Evolutionary conservation across 2,113 vertebrate species (phyloP).

Genomic region (Neodon shergylaensis): DNA sequence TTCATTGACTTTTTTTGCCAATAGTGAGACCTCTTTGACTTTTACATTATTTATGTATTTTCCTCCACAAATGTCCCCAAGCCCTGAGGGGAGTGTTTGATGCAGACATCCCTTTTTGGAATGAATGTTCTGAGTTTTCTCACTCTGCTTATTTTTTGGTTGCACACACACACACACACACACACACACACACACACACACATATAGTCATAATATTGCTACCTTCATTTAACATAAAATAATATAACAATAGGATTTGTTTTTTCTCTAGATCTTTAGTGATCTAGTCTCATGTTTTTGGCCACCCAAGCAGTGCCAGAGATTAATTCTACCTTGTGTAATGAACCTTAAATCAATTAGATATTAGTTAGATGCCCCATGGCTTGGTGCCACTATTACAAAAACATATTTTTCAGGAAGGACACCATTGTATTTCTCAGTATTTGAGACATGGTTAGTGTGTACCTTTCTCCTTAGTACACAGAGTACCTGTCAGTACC

Average conservation of each 20-base stretch:
- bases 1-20: too few species aligned
- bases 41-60: neutral
- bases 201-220: too few species aligned
- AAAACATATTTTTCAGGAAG: too few species aligned
- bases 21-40: neutral
- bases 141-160: neutral
- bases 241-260: neutral
- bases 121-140: neutral
- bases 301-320: neutral
- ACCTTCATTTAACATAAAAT: neutral
- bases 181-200: too few species aligned
- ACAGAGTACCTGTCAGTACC: neutral
- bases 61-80: neutral
- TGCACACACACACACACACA: too few species aligned
- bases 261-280: neutral
- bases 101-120: neutral
- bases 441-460: too few species aligned
- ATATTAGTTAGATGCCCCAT: neutral
- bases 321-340: neutral
- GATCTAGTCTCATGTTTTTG: neutral
- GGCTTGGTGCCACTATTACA: neutral
- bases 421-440: too few species aligned
- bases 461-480: too few species aligned
- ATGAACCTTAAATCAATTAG: neutral
- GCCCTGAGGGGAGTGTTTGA: neutral